phyloP scores from a whole-genome alignment of 2,888 invertebrate species.

The Bombyx huttoni region DNA sequence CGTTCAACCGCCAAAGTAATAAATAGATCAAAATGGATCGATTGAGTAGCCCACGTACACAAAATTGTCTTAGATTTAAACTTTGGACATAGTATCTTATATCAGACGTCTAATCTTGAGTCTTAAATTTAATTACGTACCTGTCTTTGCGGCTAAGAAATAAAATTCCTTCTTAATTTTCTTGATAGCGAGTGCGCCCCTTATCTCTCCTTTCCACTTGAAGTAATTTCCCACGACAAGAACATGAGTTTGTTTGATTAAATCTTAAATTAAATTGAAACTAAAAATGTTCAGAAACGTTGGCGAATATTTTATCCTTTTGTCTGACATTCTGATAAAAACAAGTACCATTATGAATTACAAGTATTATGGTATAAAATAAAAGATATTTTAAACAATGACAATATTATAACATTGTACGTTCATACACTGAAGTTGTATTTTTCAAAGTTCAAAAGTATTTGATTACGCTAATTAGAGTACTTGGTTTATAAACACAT shows the following conservation, averaged over 20 bases:
- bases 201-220: slow-evolving; percentile 20
- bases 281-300: background rate
- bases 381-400: no score
- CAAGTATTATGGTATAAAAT: no score
- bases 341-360: no score
- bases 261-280: background rate
- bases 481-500: no score
- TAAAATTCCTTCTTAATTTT: slow-evolving; percentile 15
- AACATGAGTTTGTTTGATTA: background rate
- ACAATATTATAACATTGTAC: no score
- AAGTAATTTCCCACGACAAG: slow-evolving; percentile 13
- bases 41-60: background rate
- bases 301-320: background rate
- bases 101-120: background rate
- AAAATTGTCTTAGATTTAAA: background rate
- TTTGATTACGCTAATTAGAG: no score
- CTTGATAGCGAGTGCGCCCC: slow-evolving; percentile 13
- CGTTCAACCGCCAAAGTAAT: no score
- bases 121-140: background rate
- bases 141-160: background rate
- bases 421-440: no score
- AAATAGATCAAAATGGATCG: background rate
- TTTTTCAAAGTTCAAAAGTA: no score
- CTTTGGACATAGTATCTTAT: background rate
- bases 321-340: background rate